phyloP scores from a whole-genome alignment of 2,797 vertebrate genomes.

The Myotis planiceps region DNA sequence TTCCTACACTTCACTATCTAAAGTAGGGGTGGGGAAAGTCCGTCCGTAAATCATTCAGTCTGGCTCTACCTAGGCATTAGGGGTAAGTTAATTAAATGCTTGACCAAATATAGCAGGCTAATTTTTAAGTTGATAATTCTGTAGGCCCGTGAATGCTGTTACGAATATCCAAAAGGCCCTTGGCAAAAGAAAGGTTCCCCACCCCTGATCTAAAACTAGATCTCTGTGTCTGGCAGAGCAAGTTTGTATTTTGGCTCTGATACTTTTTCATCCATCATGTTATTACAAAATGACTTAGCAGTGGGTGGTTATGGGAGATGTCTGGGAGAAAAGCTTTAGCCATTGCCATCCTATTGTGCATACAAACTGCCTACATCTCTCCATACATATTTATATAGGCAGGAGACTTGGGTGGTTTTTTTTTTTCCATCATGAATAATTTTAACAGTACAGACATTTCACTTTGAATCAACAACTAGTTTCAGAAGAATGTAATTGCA shows the following conservation, averaged over 20 bases:
- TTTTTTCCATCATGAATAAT: constrained; percentile 78
- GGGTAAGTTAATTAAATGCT: too few species aligned
- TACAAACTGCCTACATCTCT: constrained; percentile 73
- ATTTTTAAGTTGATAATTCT: too few species aligned
- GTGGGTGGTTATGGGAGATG: constrained; percentile 73
- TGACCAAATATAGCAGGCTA: too few species aligned
- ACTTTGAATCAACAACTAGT: constrained; percentile 76
- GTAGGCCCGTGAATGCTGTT: too few species aligned
- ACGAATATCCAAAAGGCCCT: too few species aligned
- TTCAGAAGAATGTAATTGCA: constrained; percentile 64
- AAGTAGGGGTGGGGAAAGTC: background rate
- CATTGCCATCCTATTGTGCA: constrained; percentile 74
- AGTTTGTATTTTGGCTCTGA: constrained; percentile 56
- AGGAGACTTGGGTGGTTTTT: constrained; percentile 62
- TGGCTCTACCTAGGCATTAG: too few species aligned
- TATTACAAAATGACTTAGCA: constrained; percentile 80
- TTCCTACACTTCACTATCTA: constrained; percentile 23
- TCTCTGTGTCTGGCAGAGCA: constrained; percentile 1
- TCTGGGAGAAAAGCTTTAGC: constrained; percentile 74
- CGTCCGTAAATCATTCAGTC: too few species aligned
- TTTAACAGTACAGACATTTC: constrained; percentile 77
- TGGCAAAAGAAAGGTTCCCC: too few species aligned
- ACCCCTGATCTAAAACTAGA: too few species aligned
- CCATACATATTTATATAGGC: constrained; percentile 82
- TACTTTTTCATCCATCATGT: constrained; percentile 70